These are phyloP conservation scores for Platynereis dumerilii DNA, from an alignment of 2,888 invertebrate genomes.

Conservation along the genomic window DNA sequence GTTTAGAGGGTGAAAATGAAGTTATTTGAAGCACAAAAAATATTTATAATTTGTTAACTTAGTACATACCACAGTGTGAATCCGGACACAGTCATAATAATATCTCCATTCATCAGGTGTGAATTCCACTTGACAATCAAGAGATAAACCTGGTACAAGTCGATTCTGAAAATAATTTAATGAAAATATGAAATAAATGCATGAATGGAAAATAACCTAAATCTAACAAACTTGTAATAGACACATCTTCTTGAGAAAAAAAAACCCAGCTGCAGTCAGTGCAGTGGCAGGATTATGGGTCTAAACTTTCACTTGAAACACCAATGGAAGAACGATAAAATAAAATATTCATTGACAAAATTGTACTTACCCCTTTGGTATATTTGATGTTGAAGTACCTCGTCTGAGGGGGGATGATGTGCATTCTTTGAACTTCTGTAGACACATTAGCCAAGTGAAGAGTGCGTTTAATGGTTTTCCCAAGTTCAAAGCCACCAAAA, in stretches of 20 bases:
- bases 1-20: too few relatives aligned
- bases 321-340: too few relatives aligned
- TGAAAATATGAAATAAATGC: too few relatives aligned
- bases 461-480: slow-evolving; percentile 45
- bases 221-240: too few relatives aligned
- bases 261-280: too few relatives aligned
- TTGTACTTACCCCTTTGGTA: slow-evolving; percentile 54
- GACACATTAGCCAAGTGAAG: slow-evolving; percentile 59
- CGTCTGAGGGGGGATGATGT: slow-evolving; percentile 62
- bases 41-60: too few relatives aligned
- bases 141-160: slow-evolving; percentile 58
- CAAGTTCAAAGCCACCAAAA: slow-evolving; percentile 60
- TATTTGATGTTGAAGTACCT: slow-evolving; percentile 61
- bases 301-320: too few relatives aligned
- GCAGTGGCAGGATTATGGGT: too few relatives aligned
- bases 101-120: slow-evolving; percentile 61
- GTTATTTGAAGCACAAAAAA: too few relatives aligned
- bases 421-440: slow-evolving; percentile 58
- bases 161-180: slow-evolving; percentile 44
- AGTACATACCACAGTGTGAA: slow-evolving; percentile 53
- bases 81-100: slow-evolving; percentile 62
- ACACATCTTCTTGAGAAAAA: too few relatives aligned
- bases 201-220: too few relatives aligned
- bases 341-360: too few relatives aligned
- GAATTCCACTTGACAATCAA: slow-evolving; percentile 61